Conservation (phyloP, 2,113 vertebrate species). For the Chrysemys picta region DNA sequence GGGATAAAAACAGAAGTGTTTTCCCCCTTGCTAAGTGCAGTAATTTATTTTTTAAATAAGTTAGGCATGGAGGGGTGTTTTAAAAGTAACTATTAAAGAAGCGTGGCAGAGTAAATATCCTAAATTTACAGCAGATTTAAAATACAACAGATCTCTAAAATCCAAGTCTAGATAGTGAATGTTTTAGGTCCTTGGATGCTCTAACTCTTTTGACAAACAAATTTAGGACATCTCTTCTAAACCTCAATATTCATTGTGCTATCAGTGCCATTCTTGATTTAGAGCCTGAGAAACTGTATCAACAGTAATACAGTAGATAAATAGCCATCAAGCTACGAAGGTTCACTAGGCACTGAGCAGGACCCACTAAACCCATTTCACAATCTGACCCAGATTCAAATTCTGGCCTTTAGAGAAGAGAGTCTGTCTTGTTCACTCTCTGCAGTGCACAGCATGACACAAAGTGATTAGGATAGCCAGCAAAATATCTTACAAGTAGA, state of each 20-base stretch:
- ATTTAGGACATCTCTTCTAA: neutral
- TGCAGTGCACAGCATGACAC: conserved; percentile 15
- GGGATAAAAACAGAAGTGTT: conserved; percentile 74
- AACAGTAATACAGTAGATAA: conserved; percentile 4
- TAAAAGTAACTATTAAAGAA: conserved; percentile 55
- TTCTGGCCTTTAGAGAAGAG: conserved; percentile 4
- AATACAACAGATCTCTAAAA: conserved; percentile 20
- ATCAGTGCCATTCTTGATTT: neutral
- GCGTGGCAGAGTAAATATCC: conserved; percentile 65
- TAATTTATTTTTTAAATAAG: conserved; percentile 82
- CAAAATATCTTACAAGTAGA: conserved; percentile 12
- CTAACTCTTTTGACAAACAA: neutral
- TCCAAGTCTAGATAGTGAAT: neutral
- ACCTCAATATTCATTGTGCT: neutral
- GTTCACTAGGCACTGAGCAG: neutral
- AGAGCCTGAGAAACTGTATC: neutral
- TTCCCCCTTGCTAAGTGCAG: conserved; percentile 76
- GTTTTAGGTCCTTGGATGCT: neutral
- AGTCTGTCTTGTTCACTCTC: conserved; percentile 23
- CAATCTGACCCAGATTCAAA: conserved; percentile 42
- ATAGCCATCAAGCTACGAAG: neutral
- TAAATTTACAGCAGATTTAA: conserved; percentile 61
- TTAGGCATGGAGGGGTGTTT: conserved; percentile 61
- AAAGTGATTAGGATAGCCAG: conserved; percentile 32
- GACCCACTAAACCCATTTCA: neutral